Evolutionary conservation across 2,888 invertebrate genomes (phyloP).

Genomic region (Synergus itoensis): DNA sequence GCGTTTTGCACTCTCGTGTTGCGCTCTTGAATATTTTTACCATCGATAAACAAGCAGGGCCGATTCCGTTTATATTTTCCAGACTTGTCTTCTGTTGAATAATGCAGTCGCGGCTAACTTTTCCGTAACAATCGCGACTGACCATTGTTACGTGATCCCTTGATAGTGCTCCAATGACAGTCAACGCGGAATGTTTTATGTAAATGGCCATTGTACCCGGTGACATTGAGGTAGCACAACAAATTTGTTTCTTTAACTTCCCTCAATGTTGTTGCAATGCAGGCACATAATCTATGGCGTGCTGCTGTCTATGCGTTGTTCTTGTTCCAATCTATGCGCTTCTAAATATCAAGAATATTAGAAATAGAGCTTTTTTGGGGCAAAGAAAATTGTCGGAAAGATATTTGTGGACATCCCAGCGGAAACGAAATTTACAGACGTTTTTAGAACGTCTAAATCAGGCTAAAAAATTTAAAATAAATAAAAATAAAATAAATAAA

Average conservation of each 20-base stretch:
- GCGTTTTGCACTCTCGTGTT: constrained; percentile 5
- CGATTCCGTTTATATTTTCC: constrained; percentile 52
- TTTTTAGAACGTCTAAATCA: no score
- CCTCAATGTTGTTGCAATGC: constrained; percentile 34
- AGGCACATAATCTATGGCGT: background rate
- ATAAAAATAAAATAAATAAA: no score
- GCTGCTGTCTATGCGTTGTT: no score
- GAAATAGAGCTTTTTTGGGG: background rate
- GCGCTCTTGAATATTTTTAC: constrained; percentile 42
- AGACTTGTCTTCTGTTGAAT: constrained; percentile 49
- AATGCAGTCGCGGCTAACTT: constrained; percentile 49
- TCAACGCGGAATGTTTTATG: constrained; percentile 70
- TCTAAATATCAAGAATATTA: background rate
- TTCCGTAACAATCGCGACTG: constrained; percentile 53
- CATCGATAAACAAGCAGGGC: constrained; percentile 21
- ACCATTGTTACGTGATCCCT: constrained; percentile 52
- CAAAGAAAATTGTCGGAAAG: background rate
- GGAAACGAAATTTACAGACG: no score
- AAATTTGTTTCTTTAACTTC: constrained; percentile 60
- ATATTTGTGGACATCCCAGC: background rate
- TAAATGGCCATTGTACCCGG: constrained; percentile 68
- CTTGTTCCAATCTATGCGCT: no score
- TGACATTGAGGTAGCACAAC: constrained; percentile 63
- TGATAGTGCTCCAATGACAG: constrained; percentile 61
- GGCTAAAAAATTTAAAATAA: no score